Evolutionary conservation across 2,888 invertebrate species (phyloP).

Genomic region (Muscina levida): DNA sequence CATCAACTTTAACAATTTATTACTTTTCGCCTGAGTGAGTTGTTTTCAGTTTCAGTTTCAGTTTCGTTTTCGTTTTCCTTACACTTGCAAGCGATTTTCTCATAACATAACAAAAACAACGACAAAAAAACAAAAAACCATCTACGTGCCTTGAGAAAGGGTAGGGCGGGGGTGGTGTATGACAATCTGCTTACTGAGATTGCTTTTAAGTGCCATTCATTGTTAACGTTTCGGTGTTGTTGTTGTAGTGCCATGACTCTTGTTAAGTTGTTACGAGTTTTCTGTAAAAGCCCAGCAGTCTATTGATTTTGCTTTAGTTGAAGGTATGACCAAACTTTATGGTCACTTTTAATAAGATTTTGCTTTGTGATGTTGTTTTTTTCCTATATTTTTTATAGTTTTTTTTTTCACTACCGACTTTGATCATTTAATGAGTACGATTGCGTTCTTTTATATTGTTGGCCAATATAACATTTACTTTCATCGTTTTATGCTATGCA

Average conservation of each 20-base stretch:
- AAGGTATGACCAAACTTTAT: neutral
- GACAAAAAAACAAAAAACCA: no score
- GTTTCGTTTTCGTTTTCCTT: slow-evolving; percentile 16
- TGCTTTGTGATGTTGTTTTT: neutral
- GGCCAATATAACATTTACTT: slow-evolving; percentile 19
- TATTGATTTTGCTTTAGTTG: no score
- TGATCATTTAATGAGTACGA: slow-evolving; percentile 33
- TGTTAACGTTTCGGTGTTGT: no score
- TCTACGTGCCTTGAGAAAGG: no score
- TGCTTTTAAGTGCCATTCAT: slow-evolving; percentile 11
- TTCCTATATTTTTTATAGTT: no score
- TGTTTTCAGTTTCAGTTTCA: slow-evolving; percentile 51
- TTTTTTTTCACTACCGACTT: no score
- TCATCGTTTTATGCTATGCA: neutral
- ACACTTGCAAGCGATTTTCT: no score
- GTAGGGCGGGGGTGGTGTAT: neutral
- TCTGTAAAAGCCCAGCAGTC: no score
- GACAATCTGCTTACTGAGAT: neutral
- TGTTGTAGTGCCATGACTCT: neutral
- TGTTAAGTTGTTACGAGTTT: neutral
- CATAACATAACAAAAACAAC: no score
- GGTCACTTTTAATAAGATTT: slow-evolving; percentile 8
- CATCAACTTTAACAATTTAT: slow-evolving; percentile 69
- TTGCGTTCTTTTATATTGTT: neutral
- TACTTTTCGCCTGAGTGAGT: slow-evolving; percentile 62